Conservation (phyloP, 2,888 invertebrate species). For the Tetranychus piercei region DNA sequence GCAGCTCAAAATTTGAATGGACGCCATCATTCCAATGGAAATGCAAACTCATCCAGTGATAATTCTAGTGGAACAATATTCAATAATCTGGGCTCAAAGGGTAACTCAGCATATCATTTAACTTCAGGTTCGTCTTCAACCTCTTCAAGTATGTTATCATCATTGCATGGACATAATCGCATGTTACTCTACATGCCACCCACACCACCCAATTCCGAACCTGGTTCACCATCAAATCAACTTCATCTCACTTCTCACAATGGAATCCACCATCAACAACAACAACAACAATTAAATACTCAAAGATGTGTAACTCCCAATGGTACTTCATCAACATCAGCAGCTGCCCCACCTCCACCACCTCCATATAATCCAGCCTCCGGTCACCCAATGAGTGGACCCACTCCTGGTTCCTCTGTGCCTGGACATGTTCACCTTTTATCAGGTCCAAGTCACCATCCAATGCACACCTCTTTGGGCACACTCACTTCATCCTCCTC, state of each 20-base stretch:
- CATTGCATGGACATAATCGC: conserved; percentile 2
- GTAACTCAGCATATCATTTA: background rate
- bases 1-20: background rate
- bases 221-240: conserved; percentile 45
- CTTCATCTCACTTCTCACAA: background rate
- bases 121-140: background rate
- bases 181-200: conserved; percentile 53
- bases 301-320: background rate
- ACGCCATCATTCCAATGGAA: background rate
- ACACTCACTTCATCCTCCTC: background rate
- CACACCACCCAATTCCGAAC: conserved; percentile 71
- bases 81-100: background rate
- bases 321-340: conserved; percentile 1
- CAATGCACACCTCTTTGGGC: background rate
- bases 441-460: background rate
- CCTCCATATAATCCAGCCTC: conserved; percentile 11
- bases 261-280: background rate
- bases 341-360: conserved; percentile 12
- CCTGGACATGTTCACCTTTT: background rate
- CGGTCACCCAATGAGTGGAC: conserved; percentile 1
- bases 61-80: background rate
- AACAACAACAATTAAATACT: conserved; percentile 6
- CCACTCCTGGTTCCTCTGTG: background rate
- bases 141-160: background rate
- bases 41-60: background rate